Evolutionary conservation across 2,888 invertebrate genomes (phyloP), one percentile per base, ranked within the genome.

Genomic region (Acleris emargana): DNA sequence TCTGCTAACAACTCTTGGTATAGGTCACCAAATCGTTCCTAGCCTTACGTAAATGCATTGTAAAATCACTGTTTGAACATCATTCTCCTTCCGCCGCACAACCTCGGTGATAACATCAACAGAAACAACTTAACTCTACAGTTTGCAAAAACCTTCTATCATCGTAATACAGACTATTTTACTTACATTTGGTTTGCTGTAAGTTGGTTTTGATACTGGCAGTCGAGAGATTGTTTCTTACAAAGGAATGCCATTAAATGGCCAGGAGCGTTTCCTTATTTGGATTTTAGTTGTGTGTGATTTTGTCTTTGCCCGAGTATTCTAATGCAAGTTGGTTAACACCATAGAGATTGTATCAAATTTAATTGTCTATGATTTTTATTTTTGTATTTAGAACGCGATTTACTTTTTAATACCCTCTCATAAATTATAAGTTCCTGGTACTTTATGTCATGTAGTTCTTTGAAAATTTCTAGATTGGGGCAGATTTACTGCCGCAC

Each of bases 21-120:
- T 57, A 62, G 62, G 62, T 63, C 62, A 58, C 62, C 57, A 64
- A 64, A 60, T 18, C 43, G 57, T 61, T 49, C 55, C 55, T 51
- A 61, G 47, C 60, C 55, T 66, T 66, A 66, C 60, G 60, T 51
- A 66, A 66, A 66, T 17, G 60, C 50, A 57, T 57, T 66, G 66
- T 66, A 66, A 66, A 66, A 61, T 66, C 60, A 66, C 51, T 61
- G 60, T 66, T 61, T 66, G 66, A 66, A 66, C 66, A 66, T 61
- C 60, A 57, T 66, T 61, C 64, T 51, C 42, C 57, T 66, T 66
- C 66, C 66, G 60, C 60, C 55, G 50, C 28, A 45, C 57, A 66
- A 61, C 66, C 66, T 66, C 66, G 66, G 13, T 66, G 66, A 66
- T 66, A 66, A 61, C 57, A 66, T 66, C 66, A 57, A 49, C 49